Evolutionary conservation across 2,113 vertebrate species (phyloP), one percentile per base, ranked within the genome.

Genomic region (Orthonyx spaldingii): DNA sequence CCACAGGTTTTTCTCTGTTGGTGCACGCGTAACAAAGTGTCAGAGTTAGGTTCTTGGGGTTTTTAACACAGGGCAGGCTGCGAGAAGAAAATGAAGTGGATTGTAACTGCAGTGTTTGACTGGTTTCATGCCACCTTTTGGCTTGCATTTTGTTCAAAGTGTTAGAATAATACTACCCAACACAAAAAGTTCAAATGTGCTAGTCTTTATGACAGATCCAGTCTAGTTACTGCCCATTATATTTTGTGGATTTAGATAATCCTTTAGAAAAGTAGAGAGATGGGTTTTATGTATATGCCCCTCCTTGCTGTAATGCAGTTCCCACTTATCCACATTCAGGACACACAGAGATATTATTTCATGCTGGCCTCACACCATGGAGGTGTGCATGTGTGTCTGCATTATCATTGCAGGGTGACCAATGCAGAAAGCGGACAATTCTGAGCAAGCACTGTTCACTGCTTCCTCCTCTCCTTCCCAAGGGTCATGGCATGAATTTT

Each of bases 401-500:
- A 9, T 10, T 72, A 60, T 9, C 49, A 56, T 8, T 8, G 5
- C 35, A 39, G 37, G 52, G 41, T 30, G 28, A 57, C 9, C 1
- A 2, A 46, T 49, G 59, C n/a, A 85, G 32, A 69, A 83, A 74
- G 60, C 84, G 78, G 46, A 61, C 32, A 30, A 26, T 53, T 69
- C 46, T 86, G 42, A 80, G 63, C 49, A 91, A 57, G 37, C 20
- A 80, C 23, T 6, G 1, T 65, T 28, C 75, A 11, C 44, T 60
- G 41, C 47, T 60, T 75, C 70, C 28, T 72, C 53, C 30, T 79
- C 41, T 85, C 70, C 19, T 88, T 86, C 41, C 57, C n/a, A n/a
- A 75, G 71, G 46, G n/a, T n/a, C 18, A 72, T 19, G 0, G 0
- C 1, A 1, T 27, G 22, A 60, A 80, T 19, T 77, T 16, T 41